Percentiles rank a stretch among this genome's conserved stretches.
These are phyloP conservation scores for Galeruca laticollis DNA, from an alignment of 2,888 invertebrate species.

Conservation along the genomic window DNA sequence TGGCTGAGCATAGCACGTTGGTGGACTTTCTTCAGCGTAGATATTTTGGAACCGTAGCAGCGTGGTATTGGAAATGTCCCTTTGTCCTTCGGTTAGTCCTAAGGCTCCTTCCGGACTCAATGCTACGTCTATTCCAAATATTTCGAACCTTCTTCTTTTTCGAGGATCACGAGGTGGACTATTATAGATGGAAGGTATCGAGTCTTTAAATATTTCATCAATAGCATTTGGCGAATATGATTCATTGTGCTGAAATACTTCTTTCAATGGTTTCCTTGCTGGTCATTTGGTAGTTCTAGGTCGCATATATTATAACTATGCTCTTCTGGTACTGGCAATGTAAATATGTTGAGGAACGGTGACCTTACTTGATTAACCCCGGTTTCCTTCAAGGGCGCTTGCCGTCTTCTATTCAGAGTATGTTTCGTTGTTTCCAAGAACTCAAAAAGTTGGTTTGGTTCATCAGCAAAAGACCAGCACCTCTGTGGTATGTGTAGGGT, in stretches of 20 bases:
- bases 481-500: no score
- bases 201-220: no score
- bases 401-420: not conserved
- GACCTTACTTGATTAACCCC: not conserved
- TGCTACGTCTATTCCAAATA: not conserved
- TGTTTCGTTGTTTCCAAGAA: no score
- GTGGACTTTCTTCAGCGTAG: conserved; percentile 30
- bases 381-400: not conserved
- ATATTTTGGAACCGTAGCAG: conserved; percentile 13
- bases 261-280: no score
- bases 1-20: conserved; percentile 29
- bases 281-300: no score
- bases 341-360: not conserved
- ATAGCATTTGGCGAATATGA: no score
- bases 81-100: not conserved
- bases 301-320: no score
- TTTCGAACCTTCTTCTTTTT: not conserved
- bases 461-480: not conserved
- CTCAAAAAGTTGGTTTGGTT: not conserved
- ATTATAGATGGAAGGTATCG: no score
- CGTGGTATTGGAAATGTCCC: conserved; percentile 7
- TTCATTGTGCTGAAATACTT: no score
- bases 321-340: not conserved
- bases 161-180: no score
- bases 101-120: not conserved